These are phyloP conservation scores for Ruditapes philippinarum DNA, from an alignment of 1,140 invertebrate species.

Conservation along the genomic window DNA sequence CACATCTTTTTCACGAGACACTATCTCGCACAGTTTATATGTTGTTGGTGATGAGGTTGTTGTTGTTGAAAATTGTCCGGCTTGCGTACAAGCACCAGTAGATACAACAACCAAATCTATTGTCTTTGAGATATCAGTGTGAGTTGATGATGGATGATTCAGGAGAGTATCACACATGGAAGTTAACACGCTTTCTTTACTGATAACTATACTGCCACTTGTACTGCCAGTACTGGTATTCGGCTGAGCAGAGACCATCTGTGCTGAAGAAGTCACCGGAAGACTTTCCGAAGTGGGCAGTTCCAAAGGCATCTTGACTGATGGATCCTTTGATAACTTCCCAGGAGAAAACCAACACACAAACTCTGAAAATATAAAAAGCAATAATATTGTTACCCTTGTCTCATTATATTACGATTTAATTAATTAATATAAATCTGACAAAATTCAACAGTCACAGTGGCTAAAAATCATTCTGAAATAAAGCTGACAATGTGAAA, in stretches of 20 bases:
- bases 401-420: too few relatives aligned
- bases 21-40: constrained; percentile 37
- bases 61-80: not conserved
- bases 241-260: not conserved
- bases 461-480: too few relatives aligned
- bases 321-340: not conserved
- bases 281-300: not conserved
- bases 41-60: not conserved
- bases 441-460: too few relatives aligned
- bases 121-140: not conserved
- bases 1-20: not conserved
- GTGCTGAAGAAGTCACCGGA: not conserved
- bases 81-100: not conserved
- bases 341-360: not conserved
- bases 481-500: too few relatives aligned
- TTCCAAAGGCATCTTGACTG: constrained; percentile 11
- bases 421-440: too few relatives aligned
- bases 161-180: not conserved
- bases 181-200: not conserved
- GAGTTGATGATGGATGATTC: not conserved
- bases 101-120: not conserved
- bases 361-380: constrained; percentile 47
- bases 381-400: too few relatives aligned
- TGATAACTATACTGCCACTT: not conserved
- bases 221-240: not conserved